These are phyloP conservation scores for Neosalanx taihuensis DNA, from an alignment of 2,797 vertebrate species.

Conservation along the genomic window DNA sequence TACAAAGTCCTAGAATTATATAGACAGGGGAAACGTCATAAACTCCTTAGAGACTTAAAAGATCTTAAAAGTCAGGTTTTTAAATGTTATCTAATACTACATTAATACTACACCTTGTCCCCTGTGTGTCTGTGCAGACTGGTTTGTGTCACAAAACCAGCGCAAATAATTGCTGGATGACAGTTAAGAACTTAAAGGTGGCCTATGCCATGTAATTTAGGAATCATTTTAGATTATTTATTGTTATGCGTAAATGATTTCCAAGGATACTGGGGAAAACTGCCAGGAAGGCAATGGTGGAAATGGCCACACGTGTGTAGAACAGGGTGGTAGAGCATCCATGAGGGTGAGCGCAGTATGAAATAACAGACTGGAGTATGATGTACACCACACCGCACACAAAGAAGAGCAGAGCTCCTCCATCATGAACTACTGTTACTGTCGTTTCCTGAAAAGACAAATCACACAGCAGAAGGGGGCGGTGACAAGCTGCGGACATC, in stretches of 20 bases:
- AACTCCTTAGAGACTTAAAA: neutral
- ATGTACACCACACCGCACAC: conserved; percentile 76
- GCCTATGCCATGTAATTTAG: neutral
- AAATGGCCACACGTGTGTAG: conserved; percentile 65
- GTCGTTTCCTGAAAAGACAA: conserved; percentile 77
- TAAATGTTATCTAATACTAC: neutral
- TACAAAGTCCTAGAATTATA: conserved; percentile 73
- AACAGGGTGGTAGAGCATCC: conserved; percentile 70
- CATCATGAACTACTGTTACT: conserved; percentile 75
- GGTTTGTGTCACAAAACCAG: conserved; percentile 66
- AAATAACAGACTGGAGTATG: conserved; percentile 79
- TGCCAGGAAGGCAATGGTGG: conserved; percentile 69
- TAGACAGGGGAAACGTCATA: neutral
- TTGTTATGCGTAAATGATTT: neutral
- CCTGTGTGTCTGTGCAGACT: conserved; percentile 71
- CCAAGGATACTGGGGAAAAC: conserved; percentile 92
- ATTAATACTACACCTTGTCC: conserved; percentile 75
- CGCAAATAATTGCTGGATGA: conserved; percentile 77
- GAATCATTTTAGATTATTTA: neutral
- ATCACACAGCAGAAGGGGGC: neutral
- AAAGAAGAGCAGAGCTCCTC: conserved; percentile 87
- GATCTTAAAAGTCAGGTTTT: neutral
- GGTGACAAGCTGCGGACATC: neutral
- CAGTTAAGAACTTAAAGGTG: conserved; percentile 41
- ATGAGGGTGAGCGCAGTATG: conserved; percentile 69